Evolutionary conservation across 2,888 invertebrate genomes (phyloP), one percentile per base, ranked within the genome.

Genomic region (Lasioglossum oenotherae): DNA sequence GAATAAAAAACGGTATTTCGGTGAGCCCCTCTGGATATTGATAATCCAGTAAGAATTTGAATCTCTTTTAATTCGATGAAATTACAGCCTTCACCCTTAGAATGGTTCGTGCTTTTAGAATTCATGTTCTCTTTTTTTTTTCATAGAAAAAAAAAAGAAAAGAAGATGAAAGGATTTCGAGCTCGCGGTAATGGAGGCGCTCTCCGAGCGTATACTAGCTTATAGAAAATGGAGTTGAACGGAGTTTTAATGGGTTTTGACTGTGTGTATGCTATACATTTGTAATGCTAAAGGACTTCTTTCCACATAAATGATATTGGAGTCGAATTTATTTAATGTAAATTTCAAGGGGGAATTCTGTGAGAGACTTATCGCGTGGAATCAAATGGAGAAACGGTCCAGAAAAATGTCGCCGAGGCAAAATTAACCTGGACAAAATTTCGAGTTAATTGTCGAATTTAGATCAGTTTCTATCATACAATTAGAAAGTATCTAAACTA

Each of bases 1-100:
- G 64, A 64, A 64, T 64, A 35, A 64, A 64, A 64, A 64, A 64
- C 64, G 64, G n/a, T 64, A 31, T 64, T 64, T 64, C 64, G 64
- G 57, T 19, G 64, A 19, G 64, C 64, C 31, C 16, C 64, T 64
- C 31, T 19, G 31, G 64, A 64, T 19, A 64, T 64, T 64, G 64
- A 19, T 64, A 64, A 64, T 64, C 64, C 31, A 19, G 64, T 35
- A 35, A 31, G 31, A 64, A 64, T 64, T 31, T 35, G 35, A 31
- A 35, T 31, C 64, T 19, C 31, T 35, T 35, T 64, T 64, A 64
- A 64, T 64, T 64, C 35, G 64, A 64, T 31, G 5, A 64, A 64
- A 64, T 64, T 64, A 35, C 31, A 64, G 19, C 31, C 31, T n/a
- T 64, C 19, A 19, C 31, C 8, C 31, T 31, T 35, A 5, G 64